Percentiles rank a stretch among this genome's conserved stretches.
Conservation (phyloP, 53 echinoderm and acorn worm species). For the Actinopyga echinites region DNA sequence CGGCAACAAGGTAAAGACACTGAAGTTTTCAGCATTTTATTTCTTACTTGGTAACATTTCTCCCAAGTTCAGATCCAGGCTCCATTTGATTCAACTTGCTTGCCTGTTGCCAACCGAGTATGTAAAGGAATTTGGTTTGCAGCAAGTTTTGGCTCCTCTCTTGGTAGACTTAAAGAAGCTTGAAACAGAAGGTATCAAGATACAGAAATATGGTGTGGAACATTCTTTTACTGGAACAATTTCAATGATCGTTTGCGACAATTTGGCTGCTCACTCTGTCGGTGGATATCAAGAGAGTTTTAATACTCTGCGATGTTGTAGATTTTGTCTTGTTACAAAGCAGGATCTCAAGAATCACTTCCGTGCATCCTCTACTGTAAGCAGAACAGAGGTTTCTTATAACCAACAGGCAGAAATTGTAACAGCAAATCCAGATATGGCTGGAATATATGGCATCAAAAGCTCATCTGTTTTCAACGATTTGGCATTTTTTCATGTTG, state of each 20-base stretch:
- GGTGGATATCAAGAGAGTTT: slow-evolving; percentile 41
- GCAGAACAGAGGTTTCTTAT: slow-evolving; percentile 1
- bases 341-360: neutral
- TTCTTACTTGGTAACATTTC: slow-evolving; percentile 6
- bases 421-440: slow-evolving; percentile 6
- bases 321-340: slow-evolving; percentile 5
- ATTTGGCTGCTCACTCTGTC: slow-evolving; percentile 27
- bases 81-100: slow-evolving; percentile 17
- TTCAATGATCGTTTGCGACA: slow-evolving; percentile 32
- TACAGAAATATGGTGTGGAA: slow-evolving; percentile 5
- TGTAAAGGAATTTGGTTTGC: slow-evolving; percentile 24
- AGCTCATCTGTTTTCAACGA: neutral
- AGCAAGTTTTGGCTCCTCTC: neutral
- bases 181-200: neutral
- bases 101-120: slow-evolving; percentile 11
- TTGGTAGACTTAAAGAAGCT: neutral
- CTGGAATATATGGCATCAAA: slow-evolving; percentile 19
- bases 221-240: neutral
- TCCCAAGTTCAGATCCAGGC: neutral
- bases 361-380: neutral
- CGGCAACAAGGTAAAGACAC: slow-evolving; percentile 14
- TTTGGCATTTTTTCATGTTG: slow-evolving; percentile 4
- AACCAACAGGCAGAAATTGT: neutral
- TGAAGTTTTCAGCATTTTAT: slow-evolving; percentile 37
- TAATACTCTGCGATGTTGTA: slow-evolving; percentile 9